A percentile compares a stretch with the other conserved stretches of the same genome.
Conservation (phyloP, 2,888 invertebrate genomes). For the Vesta saturnalis region DNA sequence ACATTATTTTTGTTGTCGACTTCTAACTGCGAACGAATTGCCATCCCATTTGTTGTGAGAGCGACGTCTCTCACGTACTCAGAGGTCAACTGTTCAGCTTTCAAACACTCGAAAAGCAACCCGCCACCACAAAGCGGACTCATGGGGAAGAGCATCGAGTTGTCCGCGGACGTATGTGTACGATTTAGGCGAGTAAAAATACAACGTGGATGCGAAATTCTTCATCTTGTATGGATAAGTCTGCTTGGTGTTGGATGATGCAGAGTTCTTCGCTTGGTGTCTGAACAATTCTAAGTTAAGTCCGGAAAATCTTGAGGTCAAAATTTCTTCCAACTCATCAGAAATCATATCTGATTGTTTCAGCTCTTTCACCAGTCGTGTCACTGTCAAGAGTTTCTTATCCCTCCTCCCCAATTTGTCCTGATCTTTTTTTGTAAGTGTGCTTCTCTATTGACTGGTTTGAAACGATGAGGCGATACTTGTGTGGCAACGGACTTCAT, state of each 20-base stretch:
- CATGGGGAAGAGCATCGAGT: neutral
- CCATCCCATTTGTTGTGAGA: too few relatives aligned
- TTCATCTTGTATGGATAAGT: neutral
- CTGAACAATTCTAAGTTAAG: neutral
- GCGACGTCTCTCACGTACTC: too few relatives aligned
- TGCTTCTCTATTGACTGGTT: neutral
- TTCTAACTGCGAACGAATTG: too few relatives aligned
- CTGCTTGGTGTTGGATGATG: neutral
- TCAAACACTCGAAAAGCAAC: too few relatives aligned
- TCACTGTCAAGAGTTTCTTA: neutral
- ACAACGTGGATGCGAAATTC: neutral
- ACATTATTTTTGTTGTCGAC: too few relatives aligned
- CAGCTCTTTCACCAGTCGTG: neutral
- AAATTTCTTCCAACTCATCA: neutral
- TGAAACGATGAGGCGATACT: neutral
- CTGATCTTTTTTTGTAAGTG: neutral
- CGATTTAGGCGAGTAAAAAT: neutral
- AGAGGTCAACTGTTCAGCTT: too few relatives aligned
- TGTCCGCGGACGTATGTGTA: conserved; percentile 1
- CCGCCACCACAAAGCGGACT: neutral
- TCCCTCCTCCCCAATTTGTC: neutral
- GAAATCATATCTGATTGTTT: neutral
- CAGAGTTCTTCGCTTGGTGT: neutral
- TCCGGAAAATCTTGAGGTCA: neutral
- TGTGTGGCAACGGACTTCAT: neutral